These are phyloP conservation scores for Vulpes lagopus DNA, from an alignment of 2,113 vertebrate genomes.

Conservation along the genomic window DNA sequence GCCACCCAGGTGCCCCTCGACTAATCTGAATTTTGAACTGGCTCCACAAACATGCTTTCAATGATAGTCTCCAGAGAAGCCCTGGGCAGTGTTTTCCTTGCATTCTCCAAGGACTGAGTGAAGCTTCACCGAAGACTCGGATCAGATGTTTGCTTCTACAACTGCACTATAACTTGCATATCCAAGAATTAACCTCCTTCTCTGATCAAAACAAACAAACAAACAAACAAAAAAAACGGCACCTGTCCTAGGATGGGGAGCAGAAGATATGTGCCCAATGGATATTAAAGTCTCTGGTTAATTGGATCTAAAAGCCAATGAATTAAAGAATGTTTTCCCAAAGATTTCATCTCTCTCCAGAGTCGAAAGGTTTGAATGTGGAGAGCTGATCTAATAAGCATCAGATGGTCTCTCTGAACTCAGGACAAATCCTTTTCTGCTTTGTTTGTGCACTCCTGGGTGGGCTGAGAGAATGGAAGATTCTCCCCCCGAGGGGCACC, in stretches of 20 bases:
- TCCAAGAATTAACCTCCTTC: background rate
- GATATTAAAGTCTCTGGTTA: conserved; percentile 18
- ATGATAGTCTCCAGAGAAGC: background rate
- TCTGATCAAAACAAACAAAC: background rate
- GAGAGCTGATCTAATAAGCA: background rate
- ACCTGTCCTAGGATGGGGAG: background rate
- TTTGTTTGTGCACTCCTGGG: background rate
- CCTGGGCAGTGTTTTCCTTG: background rate
- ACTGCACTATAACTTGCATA: background rate
- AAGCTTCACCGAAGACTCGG: background rate
- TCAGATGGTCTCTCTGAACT: background rate
- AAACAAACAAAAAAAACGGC: background rate
- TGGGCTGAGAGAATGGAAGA: background rate
- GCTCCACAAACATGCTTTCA: background rate
- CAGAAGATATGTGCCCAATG: background rate
- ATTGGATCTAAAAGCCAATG: conserved; percentile 44
- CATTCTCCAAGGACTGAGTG: background rate
- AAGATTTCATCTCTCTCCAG: background rate
- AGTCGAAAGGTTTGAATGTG: background rate
- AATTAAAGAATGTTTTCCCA: background rate
- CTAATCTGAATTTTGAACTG: background rate
- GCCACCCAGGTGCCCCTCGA: too few species aligned
- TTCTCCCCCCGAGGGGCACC: background rate
- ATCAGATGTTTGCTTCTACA: background rate
- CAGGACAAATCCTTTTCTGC: background rate